Percentiles rank a stretch among this genome's conserved stretches.
These are phyloP conservation scores for Delphinus delphis DNA, from an alignment of 2,113 vertebrate species.

Conservation along the genomic window DNA sequence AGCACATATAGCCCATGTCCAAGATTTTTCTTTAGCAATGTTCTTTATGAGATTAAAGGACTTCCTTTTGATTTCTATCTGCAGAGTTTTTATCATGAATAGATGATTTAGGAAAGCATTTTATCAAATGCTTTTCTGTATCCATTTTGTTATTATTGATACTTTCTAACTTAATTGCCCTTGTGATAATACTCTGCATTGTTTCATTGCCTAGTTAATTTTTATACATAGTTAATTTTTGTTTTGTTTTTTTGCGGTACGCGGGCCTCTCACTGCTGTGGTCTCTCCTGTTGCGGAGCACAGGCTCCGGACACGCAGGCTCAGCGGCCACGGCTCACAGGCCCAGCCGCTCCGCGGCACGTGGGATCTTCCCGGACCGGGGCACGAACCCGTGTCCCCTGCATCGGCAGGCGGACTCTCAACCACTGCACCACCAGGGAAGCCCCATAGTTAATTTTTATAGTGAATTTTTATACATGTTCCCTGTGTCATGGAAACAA, in stretches of 20 bases:
- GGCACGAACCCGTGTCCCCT: too few species aligned
- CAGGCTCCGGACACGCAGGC: accelerated
- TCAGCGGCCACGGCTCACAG: too few species aligned
- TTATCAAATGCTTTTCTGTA: background rate
- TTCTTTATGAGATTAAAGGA: background rate
- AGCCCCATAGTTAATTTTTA: background rate
- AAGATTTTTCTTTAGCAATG: background rate
- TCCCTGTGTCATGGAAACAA: background rate
- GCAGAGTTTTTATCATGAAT: background rate
- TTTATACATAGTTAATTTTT: background rate
- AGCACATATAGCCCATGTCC: background rate
- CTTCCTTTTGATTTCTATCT: background rate
- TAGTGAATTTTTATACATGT: background rate
- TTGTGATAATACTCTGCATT: background rate
- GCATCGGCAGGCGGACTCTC: too few species aligned
- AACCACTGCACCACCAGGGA: too few species aligned
- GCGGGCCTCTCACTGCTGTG: too few species aligned
- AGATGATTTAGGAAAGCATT: background rate
- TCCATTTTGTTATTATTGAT: background rate
- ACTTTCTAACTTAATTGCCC: background rate
- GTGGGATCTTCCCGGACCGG: too few species aligned
- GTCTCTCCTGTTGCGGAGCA: too few species aligned
- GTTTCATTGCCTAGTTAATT: background rate
- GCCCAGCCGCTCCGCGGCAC: too few species aligned
- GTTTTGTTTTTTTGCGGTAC: too few species aligned